Percentiles rank a stretch among this genome's conserved stretches.
Conservation (phyloP, 2,113 vertebrate species). For the Xiphophorus couchianus region DNA sequence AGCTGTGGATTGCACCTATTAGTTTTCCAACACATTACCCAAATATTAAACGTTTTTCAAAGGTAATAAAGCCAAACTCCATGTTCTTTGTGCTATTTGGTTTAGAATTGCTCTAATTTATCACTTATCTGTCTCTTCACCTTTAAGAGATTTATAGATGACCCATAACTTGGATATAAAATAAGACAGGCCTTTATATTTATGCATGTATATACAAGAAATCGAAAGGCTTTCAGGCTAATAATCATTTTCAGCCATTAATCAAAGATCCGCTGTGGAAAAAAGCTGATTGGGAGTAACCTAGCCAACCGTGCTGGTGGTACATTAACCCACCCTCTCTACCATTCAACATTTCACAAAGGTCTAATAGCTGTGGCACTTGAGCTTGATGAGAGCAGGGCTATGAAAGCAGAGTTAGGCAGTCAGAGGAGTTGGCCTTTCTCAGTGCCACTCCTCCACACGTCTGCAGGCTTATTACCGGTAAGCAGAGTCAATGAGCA, state of each 20-base stretch:
- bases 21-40: too few relatives aligned
- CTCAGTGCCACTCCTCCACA: slow-evolving; percentile 56
- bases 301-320: slow-evolving; percentile 62
- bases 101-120: slow-evolving; percentile 3
- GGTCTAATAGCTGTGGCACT: slow-evolving; percentile 68
- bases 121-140: background rate
- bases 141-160: slow-evolving; percentile 1
- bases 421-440: slow-evolving; percentile 58
- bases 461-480: slow-evolving; percentile 59
- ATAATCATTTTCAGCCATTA: slow-evolving; percentile 52
- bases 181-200: slow-evolving; percentile 8
- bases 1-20: too few relatives aligned
- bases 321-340: slow-evolving; percentile 52
- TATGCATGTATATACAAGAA: slow-evolving; percentile 27
- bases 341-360: slow-evolving; percentile 52
- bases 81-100: background rate
- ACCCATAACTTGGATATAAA: background rate
- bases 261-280: slow-evolving; percentile 56
- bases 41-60: too few relatives aligned
- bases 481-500: slow-evolving; percentile 30
- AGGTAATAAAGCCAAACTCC: too few relatives aligned
- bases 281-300: slow-evolving; percentile 55
- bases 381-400: slow-evolving; percentile 65
- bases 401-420: slow-evolving; percentile 65
- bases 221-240: slow-evolving; percentile 44